phyloP scores from a whole-genome alignment of 2,888 invertebrate genomes.

The Autographa pulchrina region DNA sequence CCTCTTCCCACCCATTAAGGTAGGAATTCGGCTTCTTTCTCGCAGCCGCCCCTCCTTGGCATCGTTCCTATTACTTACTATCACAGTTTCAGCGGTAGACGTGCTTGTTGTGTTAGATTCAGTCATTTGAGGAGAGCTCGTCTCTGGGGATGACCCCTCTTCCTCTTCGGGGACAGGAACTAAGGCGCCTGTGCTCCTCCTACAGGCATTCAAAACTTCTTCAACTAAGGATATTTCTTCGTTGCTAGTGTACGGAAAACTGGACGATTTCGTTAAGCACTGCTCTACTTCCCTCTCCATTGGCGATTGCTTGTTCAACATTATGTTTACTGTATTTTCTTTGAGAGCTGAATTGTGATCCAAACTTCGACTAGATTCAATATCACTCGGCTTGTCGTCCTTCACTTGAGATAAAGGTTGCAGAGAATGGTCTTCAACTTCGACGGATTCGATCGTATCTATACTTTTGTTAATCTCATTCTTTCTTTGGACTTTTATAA shows the following conservation, averaged over 20 bases:
- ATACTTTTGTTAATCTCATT: slow-evolving; percentile 85
- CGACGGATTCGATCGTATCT: slow-evolving; percentile 73
- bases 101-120: slow-evolving; percentile 91
- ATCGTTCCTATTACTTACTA: slow-evolving; percentile 90
- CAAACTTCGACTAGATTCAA: slow-evolving; percentile 77
- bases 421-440: slow-evolving; percentile 65
- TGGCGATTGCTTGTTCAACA: slow-evolving; percentile 73
- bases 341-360: slow-evolving; percentile 80
- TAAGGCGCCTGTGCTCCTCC: slow-evolving; percentile 83
- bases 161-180: slow-evolving; percentile 91
- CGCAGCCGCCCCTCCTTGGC: slow-evolving; percentile 80
- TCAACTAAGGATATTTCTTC: slow-evolving; percentile 85
- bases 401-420: slow-evolving; percentile 62
- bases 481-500: slow-evolving; percentile 84
- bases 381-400: slow-evolving; percentile 76
- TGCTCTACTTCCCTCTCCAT: slow-evolving; percentile 74
- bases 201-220: slow-evolving; percentile 83
- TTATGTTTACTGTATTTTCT: slow-evolving; percentile 83
- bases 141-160: slow-evolving; percentile 88
- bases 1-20: slow-evolving; percentile 84
- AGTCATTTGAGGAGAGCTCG: slow-evolving; percentile 89
- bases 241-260: slow-evolving; percentile 75
- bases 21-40: slow-evolving; percentile 90
- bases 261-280: slow-evolving; percentile 79
- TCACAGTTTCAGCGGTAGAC: slow-evolving; percentile 93